phyloP scores from a whole-genome alignment of 2,113 vertebrate genomes.

The Apaloderma vittatum region DNA sequence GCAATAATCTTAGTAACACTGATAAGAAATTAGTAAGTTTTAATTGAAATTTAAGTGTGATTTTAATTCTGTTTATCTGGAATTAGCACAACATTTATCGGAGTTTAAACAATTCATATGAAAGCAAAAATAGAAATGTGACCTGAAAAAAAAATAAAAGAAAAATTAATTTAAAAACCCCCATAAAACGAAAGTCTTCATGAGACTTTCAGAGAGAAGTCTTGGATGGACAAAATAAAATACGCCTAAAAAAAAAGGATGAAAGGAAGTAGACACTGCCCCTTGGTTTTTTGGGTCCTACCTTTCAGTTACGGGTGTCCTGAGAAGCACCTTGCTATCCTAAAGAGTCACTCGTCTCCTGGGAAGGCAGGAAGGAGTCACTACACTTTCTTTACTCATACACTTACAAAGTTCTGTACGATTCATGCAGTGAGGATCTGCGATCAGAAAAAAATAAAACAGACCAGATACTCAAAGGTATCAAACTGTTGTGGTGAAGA shows the following conservation, averaged over 20 bases:
- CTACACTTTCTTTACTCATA: neutral
- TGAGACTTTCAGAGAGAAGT: neutral
- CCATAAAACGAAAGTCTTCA: neutral
- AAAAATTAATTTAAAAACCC: neutral
- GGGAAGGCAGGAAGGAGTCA: neutral
- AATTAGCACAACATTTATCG: neutral
- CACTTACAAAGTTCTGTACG: neutral
- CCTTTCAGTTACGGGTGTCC: neutral
- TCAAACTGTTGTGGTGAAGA: neutral
- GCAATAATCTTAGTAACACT: neutral
- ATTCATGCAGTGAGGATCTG: neutral
- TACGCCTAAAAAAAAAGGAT: neutral
- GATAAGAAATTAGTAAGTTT: neutral
- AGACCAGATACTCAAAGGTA: neutral
- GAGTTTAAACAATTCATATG: neutral
- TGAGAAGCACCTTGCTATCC: neutral
- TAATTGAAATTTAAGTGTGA: neutral
- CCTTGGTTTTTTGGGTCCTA: neutral
- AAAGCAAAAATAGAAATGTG: neutral
- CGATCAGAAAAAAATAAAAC: neutral
- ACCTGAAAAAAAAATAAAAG: no score
- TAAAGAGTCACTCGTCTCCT: neutral
- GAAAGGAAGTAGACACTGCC: neutral
- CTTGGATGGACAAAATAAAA: neutral
- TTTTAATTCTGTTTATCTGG: neutral